A percentile compares a stretch with the other conserved stretches of the same genome.
These are phyloP conservation scores for Myocastor coypus DNA, from an alignment of 2,113 vertebrate genomes.

Conservation along the genomic window DNA sequence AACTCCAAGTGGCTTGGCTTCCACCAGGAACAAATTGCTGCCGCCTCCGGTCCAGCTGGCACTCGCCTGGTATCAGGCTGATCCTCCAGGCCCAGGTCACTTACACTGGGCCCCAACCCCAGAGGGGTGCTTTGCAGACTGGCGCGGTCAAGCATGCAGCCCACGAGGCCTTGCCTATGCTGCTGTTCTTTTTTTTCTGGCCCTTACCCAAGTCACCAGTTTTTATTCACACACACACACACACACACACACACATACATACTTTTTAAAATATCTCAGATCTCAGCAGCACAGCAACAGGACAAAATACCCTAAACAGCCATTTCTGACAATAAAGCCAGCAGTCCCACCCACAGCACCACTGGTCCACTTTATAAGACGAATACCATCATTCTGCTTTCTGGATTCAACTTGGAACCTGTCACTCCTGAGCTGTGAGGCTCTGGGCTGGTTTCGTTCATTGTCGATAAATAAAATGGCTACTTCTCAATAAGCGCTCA, in stretches of 20 bases:
- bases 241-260: neutral
- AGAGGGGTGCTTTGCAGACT: neutral
- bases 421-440: neutral
- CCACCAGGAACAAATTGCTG: slow-evolving; percentile 67
- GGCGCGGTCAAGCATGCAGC: neutral
- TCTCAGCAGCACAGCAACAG: neutral
- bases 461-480: neutral
- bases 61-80: slow-evolving; percentile 1
- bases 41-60: slow-evolving; percentile 50
- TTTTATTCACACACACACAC: neutral
- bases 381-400: neutral
- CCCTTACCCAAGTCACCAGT: neutral
- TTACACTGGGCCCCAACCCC: neutral
- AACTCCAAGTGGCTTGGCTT: slow-evolving; percentile 68
- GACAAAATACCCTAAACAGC: neutral
- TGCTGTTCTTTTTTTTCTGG: neutral
- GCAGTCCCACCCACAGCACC: too few species aligned
- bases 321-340: neutral
- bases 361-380: neutral
- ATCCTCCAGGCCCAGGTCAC: slow-evolving; percentile 27
- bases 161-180: neutral
- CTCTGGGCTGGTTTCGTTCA: neutral
- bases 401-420: neutral
- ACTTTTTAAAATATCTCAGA: neutral
- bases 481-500: neutral